These are phyloP conservation scores for Bradypus variegatus DNA, from an alignment of 2,797 vertebrate species.

Conservation along the genomic window DNA sequence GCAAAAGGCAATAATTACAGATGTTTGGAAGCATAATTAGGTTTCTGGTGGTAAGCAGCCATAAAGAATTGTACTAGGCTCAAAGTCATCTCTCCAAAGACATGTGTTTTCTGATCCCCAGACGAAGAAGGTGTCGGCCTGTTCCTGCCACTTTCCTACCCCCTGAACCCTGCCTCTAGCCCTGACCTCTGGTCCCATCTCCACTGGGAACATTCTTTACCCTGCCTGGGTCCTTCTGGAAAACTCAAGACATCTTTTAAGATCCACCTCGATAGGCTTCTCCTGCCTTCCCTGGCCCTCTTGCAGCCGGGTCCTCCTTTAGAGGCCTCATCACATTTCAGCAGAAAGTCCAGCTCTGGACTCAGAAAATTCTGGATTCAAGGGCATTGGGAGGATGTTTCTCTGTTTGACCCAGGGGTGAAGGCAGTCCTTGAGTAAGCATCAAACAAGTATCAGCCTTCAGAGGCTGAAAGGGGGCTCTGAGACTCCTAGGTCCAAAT, in stretches of 20 bases:
- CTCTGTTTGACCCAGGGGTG: not conserved
- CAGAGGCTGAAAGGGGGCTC: not conserved
- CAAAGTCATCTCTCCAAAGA: not conserved
- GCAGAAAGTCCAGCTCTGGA: not conserved
- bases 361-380: not conserved
- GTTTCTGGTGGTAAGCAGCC: not conserved
- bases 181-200: not conserved
- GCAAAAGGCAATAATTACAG: not conserved
- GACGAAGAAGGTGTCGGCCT: not conserved
- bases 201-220: not conserved
- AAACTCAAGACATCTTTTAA: not conserved
- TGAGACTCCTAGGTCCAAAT: not conserved
- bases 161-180: not conserved
- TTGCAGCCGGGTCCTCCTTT: not conserved
- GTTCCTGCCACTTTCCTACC: not conserved
- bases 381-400: not conserved
- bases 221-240: not conserved
- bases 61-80: not conserved
- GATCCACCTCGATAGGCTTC: not conserved
- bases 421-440: not conserved
- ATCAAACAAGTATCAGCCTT: not conserved
- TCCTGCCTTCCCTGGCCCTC: not conserved
- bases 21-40: not conserved
- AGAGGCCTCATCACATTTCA: not conserved
- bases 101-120: not conserved